Conservation (phyloP, 1,140 invertebrate species). For the Zaprionus lachaisei region DNA sequence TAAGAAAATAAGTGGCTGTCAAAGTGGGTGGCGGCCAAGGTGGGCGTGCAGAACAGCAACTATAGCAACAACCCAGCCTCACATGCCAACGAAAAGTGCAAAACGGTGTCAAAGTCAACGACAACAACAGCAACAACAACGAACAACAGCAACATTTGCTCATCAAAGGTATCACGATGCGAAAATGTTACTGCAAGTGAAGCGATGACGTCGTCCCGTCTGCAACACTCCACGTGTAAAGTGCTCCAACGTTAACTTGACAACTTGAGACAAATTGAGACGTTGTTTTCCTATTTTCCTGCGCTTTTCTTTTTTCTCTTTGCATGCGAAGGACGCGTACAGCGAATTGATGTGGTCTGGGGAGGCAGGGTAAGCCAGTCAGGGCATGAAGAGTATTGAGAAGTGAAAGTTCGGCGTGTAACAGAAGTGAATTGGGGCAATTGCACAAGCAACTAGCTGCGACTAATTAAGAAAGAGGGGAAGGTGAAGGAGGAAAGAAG, state of each 20-base stretch:
- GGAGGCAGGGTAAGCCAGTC: background rate
- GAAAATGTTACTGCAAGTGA: conserved; percentile 31
- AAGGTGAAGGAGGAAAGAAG: background rate
- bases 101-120: conserved; percentile 79
- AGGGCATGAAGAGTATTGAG: background rate
- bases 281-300: conserved; percentile 64
- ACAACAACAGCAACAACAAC: conserved; percentile 33
- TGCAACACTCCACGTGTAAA: conserved; percentile 43
- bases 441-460: background rate
- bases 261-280: conserved; percentile 79
- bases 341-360: conserved; percentile 24
- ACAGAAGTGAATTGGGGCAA: background rate
- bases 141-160: conserved; percentile 19
- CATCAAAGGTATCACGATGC: conserved; percentile 38
- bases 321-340: conserved; percentile 15
- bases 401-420: background rate
- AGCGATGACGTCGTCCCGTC: conserved; percentile 34
- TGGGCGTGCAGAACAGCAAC: background rate
- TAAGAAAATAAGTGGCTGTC: conserved; percentile 81
- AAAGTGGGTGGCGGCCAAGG: conserved; percentile 38
- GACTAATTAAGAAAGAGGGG: background rate
- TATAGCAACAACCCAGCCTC: conserved; percentile 19
- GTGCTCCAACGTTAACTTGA: conserved; percentile 57
- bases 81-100: conserved; percentile 76
- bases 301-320: conserved; percentile 5